Evolutionary conservation across 2,113 vertebrate genomes (phyloP).

Genomic region (Myodes glareolus): DNA sequence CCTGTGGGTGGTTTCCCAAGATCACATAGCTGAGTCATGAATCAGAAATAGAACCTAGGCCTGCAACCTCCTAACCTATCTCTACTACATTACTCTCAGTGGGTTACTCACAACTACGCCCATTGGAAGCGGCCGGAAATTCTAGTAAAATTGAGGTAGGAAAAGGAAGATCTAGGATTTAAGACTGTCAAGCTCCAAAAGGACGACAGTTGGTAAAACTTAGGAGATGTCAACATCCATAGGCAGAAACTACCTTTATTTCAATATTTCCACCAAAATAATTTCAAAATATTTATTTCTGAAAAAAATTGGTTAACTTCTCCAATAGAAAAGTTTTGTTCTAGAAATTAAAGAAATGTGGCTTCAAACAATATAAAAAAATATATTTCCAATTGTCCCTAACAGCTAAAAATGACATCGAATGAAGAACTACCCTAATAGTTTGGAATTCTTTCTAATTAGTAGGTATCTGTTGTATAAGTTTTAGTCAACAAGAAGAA

Average conservation of each 20-base stretch:
- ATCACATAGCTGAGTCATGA: constrained; percentile 5
- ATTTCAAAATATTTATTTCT: constrained; percentile 7
- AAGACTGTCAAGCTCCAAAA: neutral
- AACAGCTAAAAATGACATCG: neutral
- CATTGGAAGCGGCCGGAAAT: neutral
- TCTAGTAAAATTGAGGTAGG: constrained; percentile 1
- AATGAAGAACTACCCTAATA: neutral
- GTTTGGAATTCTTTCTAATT: neutral
- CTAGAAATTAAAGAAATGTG: neutral
- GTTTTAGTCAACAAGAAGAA: neutral
- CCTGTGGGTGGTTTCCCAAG: neutral
- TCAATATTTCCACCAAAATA: constrained; percentile 5
- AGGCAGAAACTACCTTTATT: neutral
- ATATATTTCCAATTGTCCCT: neutral
- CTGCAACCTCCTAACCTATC: neutral
- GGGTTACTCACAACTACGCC: constrained; percentile 29
- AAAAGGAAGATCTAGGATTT: neutral
- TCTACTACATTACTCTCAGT: neutral
- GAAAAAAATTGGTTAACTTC: neutral
- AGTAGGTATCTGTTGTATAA: neutral
- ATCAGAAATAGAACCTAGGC: constrained; percentile 13
- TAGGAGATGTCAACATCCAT: neutral
- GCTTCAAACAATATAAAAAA: constrained; percentile 35
- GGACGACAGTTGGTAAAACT: neutral
- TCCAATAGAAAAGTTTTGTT: constrained; percentile 30